Conservation (phyloP, 2,797 vertebrate genomes). For the Lacerta viridis region DNA sequence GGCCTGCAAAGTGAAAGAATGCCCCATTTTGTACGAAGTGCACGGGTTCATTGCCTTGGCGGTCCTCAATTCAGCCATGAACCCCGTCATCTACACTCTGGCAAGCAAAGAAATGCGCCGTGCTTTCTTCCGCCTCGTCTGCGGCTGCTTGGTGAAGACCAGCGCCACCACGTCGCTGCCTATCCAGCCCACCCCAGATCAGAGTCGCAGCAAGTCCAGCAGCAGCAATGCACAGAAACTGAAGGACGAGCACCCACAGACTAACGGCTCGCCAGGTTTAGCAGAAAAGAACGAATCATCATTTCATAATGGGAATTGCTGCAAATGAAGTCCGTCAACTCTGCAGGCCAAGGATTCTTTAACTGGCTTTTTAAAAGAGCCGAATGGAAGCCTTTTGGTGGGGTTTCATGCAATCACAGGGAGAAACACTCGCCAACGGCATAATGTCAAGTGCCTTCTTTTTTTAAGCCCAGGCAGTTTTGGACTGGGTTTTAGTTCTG, state of each 20-base stretch:
- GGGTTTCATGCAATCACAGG: constrained; percentile 55
- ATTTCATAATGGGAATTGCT: constrained; percentile 76
- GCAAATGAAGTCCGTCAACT: constrained; percentile 71
- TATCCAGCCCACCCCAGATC: constrained; percentile 82
- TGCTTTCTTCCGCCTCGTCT: constrained; percentile 91
- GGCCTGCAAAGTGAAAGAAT: constrained; percentile 84
- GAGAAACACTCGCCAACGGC: constrained; percentile 44
- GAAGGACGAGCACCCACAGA: constrained; percentile 80
- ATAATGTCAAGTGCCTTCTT: constrained; percentile 55
- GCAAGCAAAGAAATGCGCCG: constrained; percentile 96
- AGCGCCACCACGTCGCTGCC: constrained; percentile 77
- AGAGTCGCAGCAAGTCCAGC: constrained; percentile 92
- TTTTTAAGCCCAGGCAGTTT: constrained; percentile 42
- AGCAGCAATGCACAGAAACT: constrained; percentile 89
- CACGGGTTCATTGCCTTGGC: constrained; percentile 93
- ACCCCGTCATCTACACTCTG: constrained; percentile 95
- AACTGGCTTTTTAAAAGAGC: constrained; percentile 36
- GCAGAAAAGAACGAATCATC: constrained; percentile 67
- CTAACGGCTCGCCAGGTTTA: constrained; percentile 29
- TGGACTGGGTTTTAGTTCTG: constrained; percentile 19
- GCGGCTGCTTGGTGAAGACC: constrained; percentile 82
- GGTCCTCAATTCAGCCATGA: constrained; percentile 95
- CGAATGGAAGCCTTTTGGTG: constrained; percentile 38
- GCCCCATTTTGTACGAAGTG: constrained; percentile 86
- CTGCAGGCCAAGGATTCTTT: background rate